Conservation (phyloP, 2,113 vertebrate species). For the Caretta caretta region DNA sequence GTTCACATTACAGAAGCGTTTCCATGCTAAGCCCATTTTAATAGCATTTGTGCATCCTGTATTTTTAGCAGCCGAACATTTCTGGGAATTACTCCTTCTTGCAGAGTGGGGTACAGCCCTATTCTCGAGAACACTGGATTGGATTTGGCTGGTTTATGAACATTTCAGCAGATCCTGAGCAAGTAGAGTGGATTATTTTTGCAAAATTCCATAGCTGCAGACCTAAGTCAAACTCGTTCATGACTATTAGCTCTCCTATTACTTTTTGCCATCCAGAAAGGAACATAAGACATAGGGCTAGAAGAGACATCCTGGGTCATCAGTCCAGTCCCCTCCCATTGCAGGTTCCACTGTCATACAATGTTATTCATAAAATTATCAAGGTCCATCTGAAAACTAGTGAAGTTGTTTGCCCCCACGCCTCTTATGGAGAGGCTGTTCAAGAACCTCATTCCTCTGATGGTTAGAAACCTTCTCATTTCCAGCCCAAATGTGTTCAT, state of each 20-base stretch:
- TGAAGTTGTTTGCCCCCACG: background rate
- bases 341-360: background rate
- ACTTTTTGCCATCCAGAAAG: background rate
- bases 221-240: background rate
- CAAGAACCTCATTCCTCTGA: background rate
- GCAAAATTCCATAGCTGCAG: background rate
- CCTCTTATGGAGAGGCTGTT: background rate
- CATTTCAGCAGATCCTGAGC: background rate
- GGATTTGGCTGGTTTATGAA: background rate
- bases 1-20: too few species aligned
- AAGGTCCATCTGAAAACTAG: background rate
- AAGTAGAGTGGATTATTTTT: background rate
- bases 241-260: background rate
- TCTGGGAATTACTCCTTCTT: too few species aligned
- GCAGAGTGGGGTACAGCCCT: too few species aligned
- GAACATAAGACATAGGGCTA: background rate
- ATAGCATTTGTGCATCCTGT: too few species aligned
- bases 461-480: background rate
- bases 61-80: too few species aligned
- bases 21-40: too few species aligned
- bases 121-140: too few species aligned
- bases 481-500: background rate
- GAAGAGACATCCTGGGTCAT: background rate
- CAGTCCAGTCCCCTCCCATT: background rate
- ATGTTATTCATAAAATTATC: background rate